Conservation (phyloP, 1,140 invertebrate species). For the Mactra quadrangularis region DNA sequence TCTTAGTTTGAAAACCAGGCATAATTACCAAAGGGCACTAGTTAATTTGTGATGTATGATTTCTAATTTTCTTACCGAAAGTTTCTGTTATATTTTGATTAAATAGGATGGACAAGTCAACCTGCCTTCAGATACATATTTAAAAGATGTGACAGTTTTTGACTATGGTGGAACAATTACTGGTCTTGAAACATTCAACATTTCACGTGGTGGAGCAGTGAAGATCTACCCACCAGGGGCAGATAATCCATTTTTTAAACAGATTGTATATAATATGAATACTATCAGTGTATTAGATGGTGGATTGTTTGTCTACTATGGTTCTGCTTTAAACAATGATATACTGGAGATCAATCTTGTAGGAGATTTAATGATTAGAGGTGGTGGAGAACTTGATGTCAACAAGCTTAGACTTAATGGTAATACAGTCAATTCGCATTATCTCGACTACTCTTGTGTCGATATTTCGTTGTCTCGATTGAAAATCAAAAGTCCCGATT, state of each 20-base stretch:
- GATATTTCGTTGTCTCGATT: no score
- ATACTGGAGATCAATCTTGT: constrained; percentile 63
- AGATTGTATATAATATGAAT: constrained; percentile 65
- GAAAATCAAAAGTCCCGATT: no score
- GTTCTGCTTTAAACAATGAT: constrained; percentile 66
- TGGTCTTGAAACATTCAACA: constrained; percentile 74
- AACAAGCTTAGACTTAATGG: constrained; percentile 63
- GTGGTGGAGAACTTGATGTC: constrained; percentile 69
- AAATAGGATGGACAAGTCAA: constrained; percentile 75
- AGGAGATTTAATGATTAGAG: constrained; percentile 69
- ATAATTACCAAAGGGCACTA: no score
- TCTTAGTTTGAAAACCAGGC: no score
- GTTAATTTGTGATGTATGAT: no score
- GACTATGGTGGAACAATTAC: constrained; percentile 72
- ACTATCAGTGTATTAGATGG: constrained; percentile 76
- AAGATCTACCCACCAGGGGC: constrained; percentile 68
- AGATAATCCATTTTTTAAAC: constrained; percentile 28
- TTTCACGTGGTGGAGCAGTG: constrained; percentile 72
- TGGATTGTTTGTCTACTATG: constrained; percentile 70
- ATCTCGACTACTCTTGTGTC: no score
- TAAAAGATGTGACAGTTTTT: constrained; percentile 67
- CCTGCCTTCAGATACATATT: constrained; percentile 73
- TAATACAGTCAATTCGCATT: no score
- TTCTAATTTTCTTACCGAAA: no score
- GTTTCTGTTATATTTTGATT: no score